Conservation (phyloP, 1,140 invertebrate species). For the Bombus cullumanus region DNA sequence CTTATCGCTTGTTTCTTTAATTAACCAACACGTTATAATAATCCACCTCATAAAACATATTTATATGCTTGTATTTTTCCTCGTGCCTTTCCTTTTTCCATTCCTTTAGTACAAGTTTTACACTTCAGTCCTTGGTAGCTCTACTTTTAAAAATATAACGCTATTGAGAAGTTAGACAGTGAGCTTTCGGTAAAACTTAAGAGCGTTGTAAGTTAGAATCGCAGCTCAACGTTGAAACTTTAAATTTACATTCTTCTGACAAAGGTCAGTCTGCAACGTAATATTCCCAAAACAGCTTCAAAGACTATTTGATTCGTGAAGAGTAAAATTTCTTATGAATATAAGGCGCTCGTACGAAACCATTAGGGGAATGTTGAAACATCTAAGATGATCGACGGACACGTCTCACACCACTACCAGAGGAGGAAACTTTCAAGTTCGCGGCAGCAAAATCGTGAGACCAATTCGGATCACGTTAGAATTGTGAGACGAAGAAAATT, state of each 20-base stretch:
- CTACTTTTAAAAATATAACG: neutral
- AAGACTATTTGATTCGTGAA: neutral
- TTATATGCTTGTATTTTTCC: neutral
- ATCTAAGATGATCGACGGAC: neutral
- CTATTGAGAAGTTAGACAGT: neutral
- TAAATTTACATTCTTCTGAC: neutral
- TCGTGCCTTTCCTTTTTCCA: neutral
- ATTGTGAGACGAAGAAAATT: neutral
- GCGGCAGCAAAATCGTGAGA: neutral
- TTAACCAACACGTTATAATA: no score
- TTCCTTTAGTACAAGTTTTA: no score
- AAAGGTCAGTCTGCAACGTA: neutral
- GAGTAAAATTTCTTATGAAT: neutral
- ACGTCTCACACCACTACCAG: neutral
- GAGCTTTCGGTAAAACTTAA: no score
- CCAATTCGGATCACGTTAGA: neutral
- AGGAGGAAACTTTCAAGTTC: neutral
- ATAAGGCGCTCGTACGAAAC: neutral
- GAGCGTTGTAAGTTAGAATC: no score
- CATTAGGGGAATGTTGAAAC: neutral
- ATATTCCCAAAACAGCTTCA: neutral
- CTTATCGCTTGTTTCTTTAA: no score
- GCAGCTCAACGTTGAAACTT: no score
- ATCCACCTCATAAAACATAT: no score
- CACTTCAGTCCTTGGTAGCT: no score